Base-by-base conservation (phyloP, 2,888 invertebrate genomes). In the Netelia virgata region DNA sequence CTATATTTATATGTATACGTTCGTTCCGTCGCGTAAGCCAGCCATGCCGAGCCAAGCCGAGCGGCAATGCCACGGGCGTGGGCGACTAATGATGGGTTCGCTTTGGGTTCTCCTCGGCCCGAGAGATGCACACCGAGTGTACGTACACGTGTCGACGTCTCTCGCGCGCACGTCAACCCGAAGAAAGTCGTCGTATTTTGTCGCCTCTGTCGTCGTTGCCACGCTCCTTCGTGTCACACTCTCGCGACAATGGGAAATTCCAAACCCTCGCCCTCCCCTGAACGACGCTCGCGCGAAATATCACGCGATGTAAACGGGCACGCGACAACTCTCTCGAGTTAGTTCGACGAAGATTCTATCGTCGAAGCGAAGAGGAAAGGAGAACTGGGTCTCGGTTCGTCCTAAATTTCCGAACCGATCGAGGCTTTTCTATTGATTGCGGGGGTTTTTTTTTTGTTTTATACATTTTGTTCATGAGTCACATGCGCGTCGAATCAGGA, bases 11-110 rank as follows among this genome's bases (percentile, higher is more conserved):
- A 14, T 47, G 0, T 41, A 43, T 57, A 59, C 43, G 69, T 69
- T 75, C 41, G 70, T 23, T 69, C 41, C 55, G n/a, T 78, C 61
- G 63, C 69, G 50, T 61, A 77, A 76, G 76, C 64, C 72, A 55
- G 68, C 61, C 23, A 23, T 36, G 36, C 36, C 6, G 1, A 36
- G 36, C 36, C 36, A 36, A 66, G 59, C 50, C 50, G 75, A 75
- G 69, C 73, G 75, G 72, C 78, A 69, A 78, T 74, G 61, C 69
- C 43, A 43, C 61, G 43, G 81, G 89, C 90, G 92, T 92, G 90
- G 92, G 91, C 90, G 91, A 89, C 88, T 92, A 92, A 92, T 92
- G 91, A 92, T 86, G 91, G 91, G 91, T 91, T 88, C 69, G 70
- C 88, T 87, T 82, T 66, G 36, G 36, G 36, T 36, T 36, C 36